Conservation (phyloP, 2,113 vertebrate genomes). For the Micronycteris hirsuta region DNA sequence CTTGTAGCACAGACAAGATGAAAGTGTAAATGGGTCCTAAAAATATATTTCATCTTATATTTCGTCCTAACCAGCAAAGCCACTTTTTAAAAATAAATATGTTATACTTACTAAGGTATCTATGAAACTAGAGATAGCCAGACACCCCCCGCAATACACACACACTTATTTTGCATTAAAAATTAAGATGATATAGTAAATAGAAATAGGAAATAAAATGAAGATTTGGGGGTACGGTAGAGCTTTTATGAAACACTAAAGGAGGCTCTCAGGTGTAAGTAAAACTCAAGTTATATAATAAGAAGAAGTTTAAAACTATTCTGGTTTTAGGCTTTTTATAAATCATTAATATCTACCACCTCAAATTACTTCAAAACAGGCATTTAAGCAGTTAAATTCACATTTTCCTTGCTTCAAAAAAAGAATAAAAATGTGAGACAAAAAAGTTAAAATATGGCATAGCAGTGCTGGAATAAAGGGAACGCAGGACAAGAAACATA, state of each 20-base stretch:
- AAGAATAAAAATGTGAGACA: conserved; percentile 45
- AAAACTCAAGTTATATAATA: conserved; percentile 28
- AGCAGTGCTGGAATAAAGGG: conserved; percentile 8
- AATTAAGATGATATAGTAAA: not conserved
- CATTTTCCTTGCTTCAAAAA: conserved; percentile 66
- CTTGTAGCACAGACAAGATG: not conserved
- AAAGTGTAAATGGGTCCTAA: not conserved
- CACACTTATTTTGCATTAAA: not conserved
- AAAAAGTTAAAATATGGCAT: not conserved
- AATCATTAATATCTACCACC: conserved; percentile 62
- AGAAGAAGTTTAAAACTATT: conserved; percentile 58
- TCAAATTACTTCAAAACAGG: conserved; percentile 10
- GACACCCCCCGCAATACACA: not conserved
- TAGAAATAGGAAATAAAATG: not conserved
- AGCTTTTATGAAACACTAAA: not conserved
- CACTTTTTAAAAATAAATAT: not conserved
- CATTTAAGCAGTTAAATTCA: conserved; percentile 37
- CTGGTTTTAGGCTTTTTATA: conserved; percentile 36
- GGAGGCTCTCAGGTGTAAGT: not conserved
- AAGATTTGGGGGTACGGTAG: not conserved
- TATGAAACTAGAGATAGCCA: not conserved
- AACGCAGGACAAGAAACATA: not conserved
- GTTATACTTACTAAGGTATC: not conserved
- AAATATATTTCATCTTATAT: not conserved
- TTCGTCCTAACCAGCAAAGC: not conserved